Evolutionary conservation across 2,113 vertebrate genomes (phyloP).

Genomic region (Eonycteris spelaea): DNA sequence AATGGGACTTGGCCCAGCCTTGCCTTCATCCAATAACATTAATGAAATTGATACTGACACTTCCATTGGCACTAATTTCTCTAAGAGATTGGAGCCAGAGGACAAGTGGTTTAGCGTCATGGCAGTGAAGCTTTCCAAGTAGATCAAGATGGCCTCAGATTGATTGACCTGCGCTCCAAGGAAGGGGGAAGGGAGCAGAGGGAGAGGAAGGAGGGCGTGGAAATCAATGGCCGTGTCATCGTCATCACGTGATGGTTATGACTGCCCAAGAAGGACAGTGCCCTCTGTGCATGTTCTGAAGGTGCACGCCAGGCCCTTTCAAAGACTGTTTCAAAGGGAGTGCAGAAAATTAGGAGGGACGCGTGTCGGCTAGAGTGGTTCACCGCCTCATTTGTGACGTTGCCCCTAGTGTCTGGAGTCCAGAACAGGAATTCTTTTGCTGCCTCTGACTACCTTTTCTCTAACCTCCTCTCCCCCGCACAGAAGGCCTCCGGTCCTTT

Average conservation of each 20-base stretch:
- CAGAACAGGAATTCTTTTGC: neutral
- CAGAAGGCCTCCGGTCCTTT: neutral
- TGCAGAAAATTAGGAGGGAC: neutral
- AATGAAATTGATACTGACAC: conserved; percentile 87
- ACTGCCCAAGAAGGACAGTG: neutral
- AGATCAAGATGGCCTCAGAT: conserved; percentile 75
- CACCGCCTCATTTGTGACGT: neutral
- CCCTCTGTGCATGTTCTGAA: neutral
- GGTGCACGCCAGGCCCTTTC: neutral
- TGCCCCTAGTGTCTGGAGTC: neutral
- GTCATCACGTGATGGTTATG: conserved; percentile 44
- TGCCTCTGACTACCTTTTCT: neutral
- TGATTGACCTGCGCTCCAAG: conserved; percentile 61
- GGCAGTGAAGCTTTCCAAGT: conserved; percentile 79
- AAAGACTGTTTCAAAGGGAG: neutral
- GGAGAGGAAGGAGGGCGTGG: neutral
- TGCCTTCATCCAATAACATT: conserved; percentile 83
- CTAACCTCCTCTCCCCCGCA: too few relatives aligned
- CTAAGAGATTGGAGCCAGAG: conserved; percentile 82
- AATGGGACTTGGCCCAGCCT: conserved; percentile 79
- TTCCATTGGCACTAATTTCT: conserved; percentile 84
- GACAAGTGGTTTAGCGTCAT: conserved; percentile 79
- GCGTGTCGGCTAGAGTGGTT: neutral
- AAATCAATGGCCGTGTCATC: neutral
- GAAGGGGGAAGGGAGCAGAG: neutral